Evolutionary conservation across 2,113 vertebrate genomes (phyloP).

Genomic region (Hemicordylus capensis): DNA sequence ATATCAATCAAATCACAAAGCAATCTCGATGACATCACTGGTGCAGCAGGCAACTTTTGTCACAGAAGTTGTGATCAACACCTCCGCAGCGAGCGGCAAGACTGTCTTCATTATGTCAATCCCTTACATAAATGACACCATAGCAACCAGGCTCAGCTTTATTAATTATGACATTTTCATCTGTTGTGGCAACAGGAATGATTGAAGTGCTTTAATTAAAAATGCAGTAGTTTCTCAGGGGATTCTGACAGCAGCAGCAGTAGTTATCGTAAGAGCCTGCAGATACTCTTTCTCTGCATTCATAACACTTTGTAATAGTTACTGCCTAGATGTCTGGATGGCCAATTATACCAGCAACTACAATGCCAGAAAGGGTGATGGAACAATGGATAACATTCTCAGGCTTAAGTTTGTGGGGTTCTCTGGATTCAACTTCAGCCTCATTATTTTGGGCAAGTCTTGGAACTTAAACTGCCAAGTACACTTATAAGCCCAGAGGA

Average conservation of each 20-base stretch:
- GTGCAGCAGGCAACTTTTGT: not conserved
- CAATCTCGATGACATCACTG: not conserved
- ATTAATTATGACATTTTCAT: not conserved
- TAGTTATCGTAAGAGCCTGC: not conserved
- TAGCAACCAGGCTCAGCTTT: not conserved
- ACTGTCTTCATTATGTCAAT: not conserved
- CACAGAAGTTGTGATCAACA: not conserved
- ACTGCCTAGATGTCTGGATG: not conserved
- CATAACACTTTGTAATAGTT: not conserved
- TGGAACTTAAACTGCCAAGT: not conserved
- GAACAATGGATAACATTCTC: not conserved
- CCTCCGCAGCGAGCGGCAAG: not conserved
- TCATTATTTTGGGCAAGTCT: not conserved
- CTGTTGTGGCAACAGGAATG: not conserved
- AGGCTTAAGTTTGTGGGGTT: not conserved
- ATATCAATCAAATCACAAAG: not conserved
- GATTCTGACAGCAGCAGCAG: not conserved
- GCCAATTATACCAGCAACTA: not conserved
- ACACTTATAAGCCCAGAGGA: not conserved
- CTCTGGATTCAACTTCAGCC: not conserved
- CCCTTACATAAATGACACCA: constrained; percentile 14
- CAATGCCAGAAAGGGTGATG: not conserved
- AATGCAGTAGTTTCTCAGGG: not conserved
- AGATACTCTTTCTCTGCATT: not conserved
- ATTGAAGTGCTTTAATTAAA: not conserved